Percentiles rank a stretch among this genome's conserved stretches.
These are phyloP conservation scores for Drosophila melanica DNA, from an alignment of 1,140 invertebrate genomes.

Conservation along the genomic window DNA sequence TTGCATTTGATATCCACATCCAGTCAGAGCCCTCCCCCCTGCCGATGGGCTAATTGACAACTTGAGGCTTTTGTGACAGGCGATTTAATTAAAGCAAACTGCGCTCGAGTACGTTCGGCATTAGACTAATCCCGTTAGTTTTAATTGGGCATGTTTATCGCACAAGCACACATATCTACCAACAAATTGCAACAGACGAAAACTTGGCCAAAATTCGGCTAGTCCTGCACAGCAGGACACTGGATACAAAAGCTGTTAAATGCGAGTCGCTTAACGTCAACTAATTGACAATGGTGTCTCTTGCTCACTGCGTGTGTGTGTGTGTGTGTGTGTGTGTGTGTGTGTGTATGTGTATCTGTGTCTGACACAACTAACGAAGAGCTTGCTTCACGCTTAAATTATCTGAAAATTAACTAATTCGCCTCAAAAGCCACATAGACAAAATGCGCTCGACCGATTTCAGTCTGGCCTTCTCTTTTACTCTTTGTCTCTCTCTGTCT, in stretches of 20 bases:
- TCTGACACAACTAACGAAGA: constrained; percentile 18
- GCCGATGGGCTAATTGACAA: constrained; percentile 65
- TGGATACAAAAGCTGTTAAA: constrained; percentile 41
- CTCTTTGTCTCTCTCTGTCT: neutral
- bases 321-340: constrained; percentile 4
- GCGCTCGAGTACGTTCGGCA: constrained; percentile 65
- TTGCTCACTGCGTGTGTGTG: neutral
- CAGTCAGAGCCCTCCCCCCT: neutral
- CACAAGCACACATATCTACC: constrained; percentile 43
- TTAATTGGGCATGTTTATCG: constrained; percentile 77
- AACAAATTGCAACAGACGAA: constrained; percentile 43
- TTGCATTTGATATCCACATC: neutral
- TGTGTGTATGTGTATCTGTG: constrained; percentile 2
- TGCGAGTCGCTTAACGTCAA: constrained; percentile 59
- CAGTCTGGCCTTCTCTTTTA: neutral
- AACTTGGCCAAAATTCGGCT: constrained; percentile 51
- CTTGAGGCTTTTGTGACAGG: constrained; percentile 61
- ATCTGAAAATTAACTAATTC: constrained; percentile 76
- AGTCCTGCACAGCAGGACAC: constrained; percentile 59
- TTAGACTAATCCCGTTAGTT: constrained; percentile 71
- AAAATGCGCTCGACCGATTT: constrained; percentile 37
- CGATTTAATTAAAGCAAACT: constrained; percentile 73
- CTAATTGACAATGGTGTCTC: constrained; percentile 68
- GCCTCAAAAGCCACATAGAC: constrained; percentile 52
- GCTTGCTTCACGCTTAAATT: constrained; percentile 73